Conservation (phyloP, 2,888 invertebrate species). For the Hypena proboscidalis region DNA sequence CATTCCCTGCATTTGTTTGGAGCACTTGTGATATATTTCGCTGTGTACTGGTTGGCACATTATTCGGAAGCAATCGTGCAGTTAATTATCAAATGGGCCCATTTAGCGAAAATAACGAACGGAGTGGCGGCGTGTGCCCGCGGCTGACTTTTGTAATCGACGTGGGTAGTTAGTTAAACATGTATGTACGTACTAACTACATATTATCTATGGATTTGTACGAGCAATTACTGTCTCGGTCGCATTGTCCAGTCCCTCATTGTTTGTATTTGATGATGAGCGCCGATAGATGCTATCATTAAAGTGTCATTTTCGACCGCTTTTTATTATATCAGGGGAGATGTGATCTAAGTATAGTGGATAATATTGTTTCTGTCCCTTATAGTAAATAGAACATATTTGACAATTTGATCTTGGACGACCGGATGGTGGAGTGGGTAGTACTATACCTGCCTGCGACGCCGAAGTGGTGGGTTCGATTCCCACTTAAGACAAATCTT, state of each 20-base stretch:
- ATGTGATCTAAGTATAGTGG: constrained; percentile 20
- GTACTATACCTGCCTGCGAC: background rate
- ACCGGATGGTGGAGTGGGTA: too few relatives aligned
- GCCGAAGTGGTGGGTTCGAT: too few relatives aligned
- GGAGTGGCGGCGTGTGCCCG: constrained; percentile 54
- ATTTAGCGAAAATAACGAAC: constrained; percentile 77
- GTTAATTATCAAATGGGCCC: constrained; percentile 79
- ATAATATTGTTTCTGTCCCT: too few relatives aligned
- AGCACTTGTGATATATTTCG: constrained; percentile 58
- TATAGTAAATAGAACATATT: too few relatives aligned
- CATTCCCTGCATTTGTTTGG: constrained; percentile 49
- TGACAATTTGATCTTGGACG: too few relatives aligned
- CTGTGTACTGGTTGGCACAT: constrained; percentile 62
- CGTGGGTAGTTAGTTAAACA: constrained; percentile 44
- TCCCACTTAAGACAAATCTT: too few relatives aligned
- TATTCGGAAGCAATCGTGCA: constrained; percentile 78
- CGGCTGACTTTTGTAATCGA: constrained; percentile 62
- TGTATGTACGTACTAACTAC: background rate
- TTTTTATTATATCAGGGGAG: constrained; percentile 33
- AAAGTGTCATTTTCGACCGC: constrained; percentile 38
- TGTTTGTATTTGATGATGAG: constrained; percentile 57
- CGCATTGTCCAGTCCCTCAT: constrained; percentile 51
- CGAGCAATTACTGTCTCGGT: constrained; percentile 52
- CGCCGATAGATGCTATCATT: constrained; percentile 50
- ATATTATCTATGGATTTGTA: constrained; percentile 26